Base-by-base conservation (phyloP, 2,888 invertebrate species). In the Lathronympha strigana region DNA sequence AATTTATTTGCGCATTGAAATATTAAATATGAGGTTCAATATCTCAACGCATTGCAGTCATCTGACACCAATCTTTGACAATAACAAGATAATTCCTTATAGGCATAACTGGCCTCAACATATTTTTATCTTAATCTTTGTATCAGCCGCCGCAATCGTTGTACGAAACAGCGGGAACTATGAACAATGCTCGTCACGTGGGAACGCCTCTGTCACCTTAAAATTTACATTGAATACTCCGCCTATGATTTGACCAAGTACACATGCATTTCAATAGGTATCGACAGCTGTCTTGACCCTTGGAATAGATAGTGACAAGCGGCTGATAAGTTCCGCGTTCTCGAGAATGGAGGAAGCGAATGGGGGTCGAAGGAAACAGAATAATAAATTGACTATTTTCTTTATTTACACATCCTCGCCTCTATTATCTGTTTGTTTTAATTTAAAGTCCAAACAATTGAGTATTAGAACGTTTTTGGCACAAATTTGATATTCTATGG, bases 371-470 rank as follows among this genome's bases (percentile, higher is more conserved):
- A 60, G 50, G 47, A 66, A 54, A 66, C 47, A 21, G 31, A 40
- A 6, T 6, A 15, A 19, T 54, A 54, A 40, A 40, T 66, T 66
- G 38, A 31, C 66, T 54, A 66, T 66, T 66, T 66, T 66, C 28
- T 66, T 54, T 66, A 66, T 66, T 66, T 66, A 66, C 61, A 66
- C 66, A 40, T 66, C 66, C 60, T 66, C 54, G 40, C 54, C 23
- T 54, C 60, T 53, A 50, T 63, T 61, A 49, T 11, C 45, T 66
- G 36, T 61, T 53, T 63, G 45, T 38, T 31, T 47, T 64, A 58
- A 58, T 40, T 47, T 54, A 54, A 66, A 54, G 25, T 61, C 61
- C 53, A 61, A 66, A 66, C 28, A 40, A 38, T 66, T 66, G 53
- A 66, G 66, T 66, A 66, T 61, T 61, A 47, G 49, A 61, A 60